Percentiles rank a stretch among this genome's conserved stretches.
These are phyloP conservation scores for Nebria ingens DNA, from an alignment of 1,140 invertebrate genomes.

Conservation along the genomic window DNA sequence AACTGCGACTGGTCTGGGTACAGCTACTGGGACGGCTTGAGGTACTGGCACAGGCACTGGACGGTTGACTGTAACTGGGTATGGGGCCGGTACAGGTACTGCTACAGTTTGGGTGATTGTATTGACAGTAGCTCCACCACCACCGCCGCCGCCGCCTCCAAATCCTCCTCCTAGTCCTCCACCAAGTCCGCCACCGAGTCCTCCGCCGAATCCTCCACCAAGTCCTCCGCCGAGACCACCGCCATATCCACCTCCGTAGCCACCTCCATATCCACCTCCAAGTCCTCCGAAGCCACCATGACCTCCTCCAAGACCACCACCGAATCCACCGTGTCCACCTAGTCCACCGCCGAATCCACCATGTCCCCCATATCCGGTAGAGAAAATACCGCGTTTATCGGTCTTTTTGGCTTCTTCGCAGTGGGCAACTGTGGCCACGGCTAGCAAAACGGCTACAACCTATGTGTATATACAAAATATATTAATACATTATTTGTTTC, in stretches of 20 bases:
- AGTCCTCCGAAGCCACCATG: slow-evolving; percentile 13
- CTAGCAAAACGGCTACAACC: slow-evolving; percentile 25
- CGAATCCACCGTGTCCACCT: slow-evolving; percentile 11
- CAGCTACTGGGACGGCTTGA: slow-evolving; percentile 16
- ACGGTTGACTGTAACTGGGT: slow-evolving; percentile 36
- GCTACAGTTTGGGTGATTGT: slow-evolving; percentile 19
- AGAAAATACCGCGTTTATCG: slow-evolving; percentile 27
- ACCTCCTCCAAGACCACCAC: slow-evolving; percentile 5
- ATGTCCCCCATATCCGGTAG: slow-evolving; percentile 13
- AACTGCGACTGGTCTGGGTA: slow-evolving; percentile 28
- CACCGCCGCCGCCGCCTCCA: not conserved
- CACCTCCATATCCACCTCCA: slow-evolving; percentile 13
- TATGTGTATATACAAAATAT: slow-evolving; percentile 14
- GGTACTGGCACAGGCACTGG: slow-evolving; percentile 24
- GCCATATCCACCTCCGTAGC: not conserved
- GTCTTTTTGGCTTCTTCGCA: slow-evolving; percentile 21
- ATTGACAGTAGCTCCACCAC: slow-evolving; percentile 13
- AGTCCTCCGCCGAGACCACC: slow-evolving; percentile 33
- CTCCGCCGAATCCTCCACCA: slow-evolving; percentile 12
- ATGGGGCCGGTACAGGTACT: slow-evolving; percentile 24
- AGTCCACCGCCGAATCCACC: slow-evolving; percentile 10
- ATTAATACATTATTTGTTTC: not conserved
- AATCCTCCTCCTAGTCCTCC: not conserved
- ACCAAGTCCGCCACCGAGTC: slow-evolving; percentile 11
- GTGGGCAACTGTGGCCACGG: slow-evolving; percentile 24